Evolutionary conservation across 1,140 invertebrate species (phyloP), one percentile per base, ranked within the genome.

Genomic region (Rhysida immarginata): DNA sequence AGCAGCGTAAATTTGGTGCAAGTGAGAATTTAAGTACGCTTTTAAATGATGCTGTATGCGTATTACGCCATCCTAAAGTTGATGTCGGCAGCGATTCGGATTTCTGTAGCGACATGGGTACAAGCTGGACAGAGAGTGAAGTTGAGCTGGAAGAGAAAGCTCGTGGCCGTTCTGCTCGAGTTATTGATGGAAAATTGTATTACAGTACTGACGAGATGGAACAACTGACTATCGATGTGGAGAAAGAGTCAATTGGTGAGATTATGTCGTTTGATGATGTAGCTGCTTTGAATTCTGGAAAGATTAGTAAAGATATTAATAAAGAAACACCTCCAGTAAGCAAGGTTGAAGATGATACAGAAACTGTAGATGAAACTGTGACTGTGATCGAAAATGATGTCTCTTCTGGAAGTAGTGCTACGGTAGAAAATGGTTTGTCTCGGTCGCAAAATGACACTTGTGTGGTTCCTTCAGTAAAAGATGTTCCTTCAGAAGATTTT

Each of bases 181-280:
- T 87, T 2, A 88, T 87, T 41, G 86, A 89, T 68, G 86, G 85
- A 1, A 85, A 84, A 2, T 68, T 89, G 0, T 89, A 88, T 63
- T 84, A 83, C 0, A 79, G 48, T n/a, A 51, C 52, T 21, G 26
- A 25, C 8, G 49, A 51, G 13, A 20, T 25, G 5, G 16, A 35
- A 16, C 29, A 35, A 8, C 16, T 35, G 29, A 5, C 29, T 8
- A 35, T 35, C 16, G 16, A 35, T 16, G 16, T 8, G 29, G 29
- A 35, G n/a, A n/a, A n/a, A n/a, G n/a, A n/a, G n/a, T n/a, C n/a
- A n/a, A n/a, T n/a, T n/a, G n/a, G n/a, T n/a, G n/a, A n/a, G n/a
- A n/a, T n/a, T n/a, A n/a, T n/a, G n/a, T n/a, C n/a, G n/a, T n/a
- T n/a, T n/a, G n/a, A n/a, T n/a, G n/a, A n/a, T n/a, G n/a, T n/a